Evolutionary conservation across 2,113 vertebrate species (phyloP), one percentile per base, ranked within the genome.

Genomic region (Channa argus): DNA sequence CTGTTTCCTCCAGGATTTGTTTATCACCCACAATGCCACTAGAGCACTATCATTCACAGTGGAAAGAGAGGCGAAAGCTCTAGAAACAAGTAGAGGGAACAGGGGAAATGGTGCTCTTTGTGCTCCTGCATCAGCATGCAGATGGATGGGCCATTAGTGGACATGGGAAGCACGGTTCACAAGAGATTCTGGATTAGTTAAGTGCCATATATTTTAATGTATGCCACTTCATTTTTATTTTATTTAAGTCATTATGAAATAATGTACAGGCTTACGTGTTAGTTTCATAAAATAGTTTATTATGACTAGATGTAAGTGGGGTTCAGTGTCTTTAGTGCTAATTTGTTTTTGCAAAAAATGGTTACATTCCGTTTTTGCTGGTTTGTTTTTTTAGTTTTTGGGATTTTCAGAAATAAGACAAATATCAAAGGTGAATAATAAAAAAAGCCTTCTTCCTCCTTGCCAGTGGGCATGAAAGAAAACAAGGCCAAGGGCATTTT

Each of bases 1-100:
- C 90, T 77, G 81, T 90, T 91, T 92, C 87, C 92, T 87, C 67
- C 78, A 80, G 88, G 92, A 92, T 92, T 89, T 91, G 91, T 93
- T 86, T 87, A 90, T 92, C 88, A 90, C 90, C 83, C 89, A 59
- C 84, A 85, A 83, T 86, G 87, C 86, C 87, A 85, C 82, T 81
- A 58, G 85, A 86, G 87, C 81, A 83, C 88, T 73, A 92, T 92
- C 81, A 87, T 70, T 93, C 91, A 92, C 73, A 8, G 62, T 8
- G 60, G 80, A 86, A 88, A 85, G 79, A 89, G 84, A 71, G 65
- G 74, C 74, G 83, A 83, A 86, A 79, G 86, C 88, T 84, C 78
- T 55, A 49, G 83, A 89, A 89, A 84, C 69, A 91, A 87, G 80
- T 64, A 13, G 73, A 82, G 78, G 45, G 79, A 82, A 78, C 74